Conservation (phyloP, 2,113 vertebrate species). For the Notothenia rossii region DNA sequence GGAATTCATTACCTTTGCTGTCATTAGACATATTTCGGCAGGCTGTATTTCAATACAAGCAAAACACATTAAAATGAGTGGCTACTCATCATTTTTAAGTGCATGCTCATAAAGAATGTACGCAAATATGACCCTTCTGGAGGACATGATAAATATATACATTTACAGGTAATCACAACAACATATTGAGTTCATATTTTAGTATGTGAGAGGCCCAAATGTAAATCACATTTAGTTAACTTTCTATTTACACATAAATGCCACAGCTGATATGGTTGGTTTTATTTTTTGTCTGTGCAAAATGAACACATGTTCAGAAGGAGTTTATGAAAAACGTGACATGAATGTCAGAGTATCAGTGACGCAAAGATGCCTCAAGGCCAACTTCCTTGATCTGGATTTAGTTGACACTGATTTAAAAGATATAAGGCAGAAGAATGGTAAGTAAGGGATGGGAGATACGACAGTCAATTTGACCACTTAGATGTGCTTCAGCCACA, state of each 20-base stretch:
- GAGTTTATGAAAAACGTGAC: slow-evolving; percentile 8
- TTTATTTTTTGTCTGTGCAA: not conserved
- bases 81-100: slow-evolving; percentile 19
- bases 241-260: not conserved
- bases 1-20: slow-evolving; percentile 57
- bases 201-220: not conserved
- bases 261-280: not conserved
- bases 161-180: not conserved
- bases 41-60: slow-evolving; percentile 18
- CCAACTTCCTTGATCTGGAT: not conserved
- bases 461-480: slow-evolving; percentile 25
- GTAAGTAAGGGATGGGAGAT: not conserved
- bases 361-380: not conserved
- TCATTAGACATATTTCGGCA: slow-evolving; percentile 43
- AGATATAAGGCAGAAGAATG: not conserved
- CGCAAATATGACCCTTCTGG: slow-evolving; percentile 8
- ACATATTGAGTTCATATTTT: not conserved
- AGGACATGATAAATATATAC: not conserved
- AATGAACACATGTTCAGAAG: not conserved
- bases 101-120: slow-evolving; percentile 5
- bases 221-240: not conserved
- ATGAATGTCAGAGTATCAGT: not conserved
- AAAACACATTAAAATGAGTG: not conserved
- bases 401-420: slow-evolving; percentile 12
- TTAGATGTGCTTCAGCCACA: slow-evolving; percentile 53